phyloP scores from a whole-genome alignment of 2,888 invertebrate species.

The Campoletis raptor region DNA sequence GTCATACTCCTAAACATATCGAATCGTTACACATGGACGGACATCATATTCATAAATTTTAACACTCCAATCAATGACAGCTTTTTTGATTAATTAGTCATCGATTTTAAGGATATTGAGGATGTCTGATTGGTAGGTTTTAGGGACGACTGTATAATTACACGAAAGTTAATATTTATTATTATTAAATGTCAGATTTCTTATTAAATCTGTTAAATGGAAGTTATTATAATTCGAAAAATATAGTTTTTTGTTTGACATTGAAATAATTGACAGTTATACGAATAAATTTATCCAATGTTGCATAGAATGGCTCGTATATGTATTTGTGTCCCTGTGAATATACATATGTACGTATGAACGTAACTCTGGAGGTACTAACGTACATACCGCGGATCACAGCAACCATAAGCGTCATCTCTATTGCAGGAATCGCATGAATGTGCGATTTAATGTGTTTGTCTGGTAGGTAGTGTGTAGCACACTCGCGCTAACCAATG shows the following conservation, averaged over 20 bases:
- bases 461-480: conserved; percentile 67
- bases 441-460: conserved; percentile 27
- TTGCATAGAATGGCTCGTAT: neutral
- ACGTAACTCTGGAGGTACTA: conserved; percentile 70
- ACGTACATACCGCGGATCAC: conserved; percentile 47
- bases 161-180: neutral
- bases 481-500: conserved; percentile 80
- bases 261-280: neutral
- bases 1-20: conserved; percentile 22
- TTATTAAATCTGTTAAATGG: neutral
- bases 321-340: neutral
- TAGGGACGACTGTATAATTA: neutral
- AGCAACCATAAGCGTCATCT: conserved; percentile 50
- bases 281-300: conserved; percentile 35
- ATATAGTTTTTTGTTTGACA: neutral
- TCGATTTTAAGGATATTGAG: neutral
- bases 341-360: conserved; percentile 70
- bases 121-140: neutral
- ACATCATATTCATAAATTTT: neutral
- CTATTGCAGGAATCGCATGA: conserved; percentile 47
- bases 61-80: neutral
- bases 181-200: neutral
- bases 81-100: neutral
- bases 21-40: neutral
- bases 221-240: neutral